Conservation (phyloP, 2,797 vertebrate genomes). For the Euphonia xanthogaster region DNA sequence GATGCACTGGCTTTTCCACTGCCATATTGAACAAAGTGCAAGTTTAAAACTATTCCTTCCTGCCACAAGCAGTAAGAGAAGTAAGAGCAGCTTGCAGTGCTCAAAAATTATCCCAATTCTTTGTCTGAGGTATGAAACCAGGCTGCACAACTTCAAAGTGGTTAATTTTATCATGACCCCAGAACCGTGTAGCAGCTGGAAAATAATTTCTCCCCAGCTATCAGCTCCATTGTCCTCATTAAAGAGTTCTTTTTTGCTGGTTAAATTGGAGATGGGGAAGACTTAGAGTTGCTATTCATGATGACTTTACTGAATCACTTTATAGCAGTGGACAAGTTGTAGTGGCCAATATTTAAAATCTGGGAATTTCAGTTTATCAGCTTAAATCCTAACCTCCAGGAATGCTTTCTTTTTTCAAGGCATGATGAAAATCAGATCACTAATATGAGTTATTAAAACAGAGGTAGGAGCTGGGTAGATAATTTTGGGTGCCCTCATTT, state of each 20-base stretch:
- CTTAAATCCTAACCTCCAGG: not conserved
- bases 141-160: not conserved
- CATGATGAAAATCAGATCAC: not conserved
- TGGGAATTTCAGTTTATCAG: not conserved
- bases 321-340: not conserved
- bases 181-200: not conserved
- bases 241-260: not conserved
- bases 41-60: not conserved
- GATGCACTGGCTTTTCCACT: not conserved
- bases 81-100: not conserved
- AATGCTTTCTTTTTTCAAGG: not conserved
- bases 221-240: not conserved
- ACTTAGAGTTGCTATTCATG: not conserved
- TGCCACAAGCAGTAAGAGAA: not conserved
- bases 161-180: not conserved
- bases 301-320: not conserved
- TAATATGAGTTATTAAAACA: not conserved
- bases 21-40: not conserved
- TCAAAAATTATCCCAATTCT: not conserved
- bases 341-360: not conserved
- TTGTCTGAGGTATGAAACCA: not conserved
- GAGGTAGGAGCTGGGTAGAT: not conserved
- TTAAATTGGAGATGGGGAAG: not conserved
- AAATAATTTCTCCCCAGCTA: not conserved
- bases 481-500: not conserved